Evolutionary conservation across 2,113 vertebrate genomes (phyloP).

Genomic region (Peromyscus leucopus): DNA sequence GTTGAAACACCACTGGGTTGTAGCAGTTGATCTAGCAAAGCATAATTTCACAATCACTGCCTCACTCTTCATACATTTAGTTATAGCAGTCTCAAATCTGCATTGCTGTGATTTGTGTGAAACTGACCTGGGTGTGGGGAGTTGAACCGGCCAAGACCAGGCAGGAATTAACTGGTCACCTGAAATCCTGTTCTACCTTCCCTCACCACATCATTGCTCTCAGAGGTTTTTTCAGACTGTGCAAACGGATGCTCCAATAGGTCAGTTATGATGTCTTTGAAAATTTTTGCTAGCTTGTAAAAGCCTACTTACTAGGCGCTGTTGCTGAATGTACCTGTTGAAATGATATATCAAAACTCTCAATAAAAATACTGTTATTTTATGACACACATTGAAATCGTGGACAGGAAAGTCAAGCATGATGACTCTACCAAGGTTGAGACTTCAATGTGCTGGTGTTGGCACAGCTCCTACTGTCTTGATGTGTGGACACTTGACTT

Average conservation of each 20-base stretch:
- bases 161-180: constrained; percentile 21
- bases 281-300: neutral
- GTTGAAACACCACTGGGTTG: constrained; percentile 35
- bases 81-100: constrained; percentile 32
- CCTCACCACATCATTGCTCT: neutral
- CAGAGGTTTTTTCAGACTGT: neutral
- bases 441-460: neutral
- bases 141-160: neutral
- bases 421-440: neutral
- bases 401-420: neutral
- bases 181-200: neutral
- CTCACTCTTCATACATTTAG: constrained; percentile 72
- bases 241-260: neutral
- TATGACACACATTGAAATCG: neutral
- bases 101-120: constrained; percentile 49
- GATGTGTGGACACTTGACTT: neutral
- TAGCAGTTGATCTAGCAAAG: constrained; percentile 55
- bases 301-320: constrained; percentile 1
- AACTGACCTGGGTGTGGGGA: neutral
- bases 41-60: constrained; percentile 60
- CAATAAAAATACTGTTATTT: neutral
- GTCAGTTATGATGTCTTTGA: neutral
- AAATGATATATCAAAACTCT: constrained; percentile 24
- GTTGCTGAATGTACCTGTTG: neutral
- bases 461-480: accelerated